Evolutionary conservation across 2,113 vertebrate genomes (phyloP), one percentile per base, ranked within the genome.

Genomic region (Hyaena hyaena): DNA sequence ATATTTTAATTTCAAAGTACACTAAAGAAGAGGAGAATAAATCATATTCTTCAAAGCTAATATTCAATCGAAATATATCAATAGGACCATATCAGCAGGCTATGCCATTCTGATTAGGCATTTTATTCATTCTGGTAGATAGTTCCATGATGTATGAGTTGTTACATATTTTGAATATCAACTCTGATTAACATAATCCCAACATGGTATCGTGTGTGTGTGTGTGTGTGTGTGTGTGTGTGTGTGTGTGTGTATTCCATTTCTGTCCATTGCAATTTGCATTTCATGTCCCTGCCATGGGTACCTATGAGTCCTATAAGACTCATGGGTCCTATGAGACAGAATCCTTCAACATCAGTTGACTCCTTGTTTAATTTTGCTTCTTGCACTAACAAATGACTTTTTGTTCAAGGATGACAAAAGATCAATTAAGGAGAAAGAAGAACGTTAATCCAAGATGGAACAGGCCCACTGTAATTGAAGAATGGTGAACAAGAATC

Each of bases 401-500:
- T 76, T 97, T 92, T 93, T 95, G 76, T 96, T 92, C 84, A 96
- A 92, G 90, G 81, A 97, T 97, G 94, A 97, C 66, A 95, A 87
- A 48, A 97, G 7, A 97, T 80, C 17, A 96, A 86, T 98, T 96
- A 96, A 85, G 95, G 53, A 92, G 76, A 95, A 96, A 98, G 83
- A 97, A 93, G 76, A 98, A 91, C 92, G 31, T 35, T 98, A 80
- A 94, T 63, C 61, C 45, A 90, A 97, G 53, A n/a, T 85, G 68
- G 7, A 96, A 93, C 97, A 96, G 77, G 79, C 58, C 53, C 26
- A 68, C 80, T 77, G 96, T 84, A 94, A 94, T 95, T 97, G 91
- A 88, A 97, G 8, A 96, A 79, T 35, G 58, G 45, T 92, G 95
- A 98, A 95, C 14, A 97, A 48, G 35, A 98, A 97, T 81, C 24